Percentiles rank a stretch among this genome's conserved stretches.
These are phyloP conservation scores for Cyprinella venusta DNA, from an alignment of 2,797 vertebrate species.

Conservation along the genomic window DNA sequence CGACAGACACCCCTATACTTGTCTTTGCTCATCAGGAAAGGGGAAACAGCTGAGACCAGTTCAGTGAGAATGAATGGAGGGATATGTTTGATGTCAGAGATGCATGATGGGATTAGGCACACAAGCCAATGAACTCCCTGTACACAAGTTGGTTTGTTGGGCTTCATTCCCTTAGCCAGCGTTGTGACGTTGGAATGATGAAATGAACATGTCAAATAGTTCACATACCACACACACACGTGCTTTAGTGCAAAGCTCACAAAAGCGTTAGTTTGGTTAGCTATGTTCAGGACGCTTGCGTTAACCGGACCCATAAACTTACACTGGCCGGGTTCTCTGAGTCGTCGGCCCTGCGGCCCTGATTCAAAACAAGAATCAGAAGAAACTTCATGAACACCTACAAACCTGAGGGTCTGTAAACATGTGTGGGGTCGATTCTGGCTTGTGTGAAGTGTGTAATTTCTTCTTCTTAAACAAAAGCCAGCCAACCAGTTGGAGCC, in stretches of 20 bases:
- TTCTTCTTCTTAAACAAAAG: neutral
- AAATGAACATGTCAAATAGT: neutral
- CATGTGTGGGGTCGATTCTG: neutral
- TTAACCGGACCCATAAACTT: conserved; percentile 49
- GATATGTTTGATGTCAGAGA: neutral
- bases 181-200: neutral
- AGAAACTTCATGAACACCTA: neutral
- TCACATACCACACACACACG: neutral
- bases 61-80: conserved; percentile 10
- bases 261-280: conserved; percentile 42
- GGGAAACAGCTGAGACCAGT: conserved; percentile 23
- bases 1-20: neutral
- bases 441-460: neutral
- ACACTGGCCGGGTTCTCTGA: conserved; percentile 47
- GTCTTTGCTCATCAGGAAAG: neutral
- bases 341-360: conserved; percentile 50
- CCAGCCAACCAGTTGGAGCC: neutral
- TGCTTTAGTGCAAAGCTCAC: conserved; percentile 48
- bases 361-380: conserved; percentile 58
- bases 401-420: neutral
- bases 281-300: conserved; percentile 1
- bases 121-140: neutral
- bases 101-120: conserved; percentile 22
- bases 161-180: neutral
- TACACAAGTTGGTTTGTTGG: neutral